Base-by-base conservation (phyloP, 2,888 invertebrate genomes). In the Helobdella robusta region DNA sequence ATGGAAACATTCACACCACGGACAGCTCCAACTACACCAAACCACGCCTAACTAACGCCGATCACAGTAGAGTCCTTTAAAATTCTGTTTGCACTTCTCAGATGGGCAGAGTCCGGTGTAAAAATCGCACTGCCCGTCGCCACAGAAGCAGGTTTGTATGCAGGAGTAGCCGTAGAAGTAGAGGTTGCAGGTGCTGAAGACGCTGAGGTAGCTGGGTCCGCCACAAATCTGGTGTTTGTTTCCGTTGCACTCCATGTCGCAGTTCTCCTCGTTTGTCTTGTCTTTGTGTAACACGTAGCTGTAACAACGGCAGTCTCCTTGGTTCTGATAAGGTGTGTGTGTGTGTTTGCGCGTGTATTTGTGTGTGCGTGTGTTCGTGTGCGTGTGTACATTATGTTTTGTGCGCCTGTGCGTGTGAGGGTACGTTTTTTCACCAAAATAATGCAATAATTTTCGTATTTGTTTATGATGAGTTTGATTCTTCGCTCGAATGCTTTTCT, bases 21-120 rank as follows among this genome's bases (percentile, higher is more conserved):
- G n/a, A n/a, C n/a, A n/a, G n/a, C n/a, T n/a, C n/a, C n/a, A n/a
- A n/a, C n/a, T n/a, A n/a, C n/a, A n/a, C n/a, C n/a, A 6, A 30
- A 5, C 56, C 32, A 56, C 28, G 28, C 1, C 28, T 8, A 2
- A 30, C 56, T 56, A 28, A 56, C 56, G 56, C n/a, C 56, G 28
- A 32, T 56, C 56, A 30, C 62, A 62, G n/a, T 48, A 11, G 30
- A 62, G 35, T 4, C 62, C 62, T 32, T 50, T 48, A 48, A 48
- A 62, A 32, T 35, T 46, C 4, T 48, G n/a, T 20, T 50, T 62
- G 50, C 62, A 62, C 1, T 28, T 1, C 5, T 46, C 46, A 11
- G 62, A 50, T 8, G 62, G 62, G 35, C 62, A 62, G n/a, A 62
- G 18, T 0, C 62, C 62, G 5, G 62, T 62, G 62, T 46, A 62